These are phyloP conservation scores for Arctocebus calabarensis DNA, from an alignment of 2,797 vertebrate species.

Conservation along the genomic window DNA sequence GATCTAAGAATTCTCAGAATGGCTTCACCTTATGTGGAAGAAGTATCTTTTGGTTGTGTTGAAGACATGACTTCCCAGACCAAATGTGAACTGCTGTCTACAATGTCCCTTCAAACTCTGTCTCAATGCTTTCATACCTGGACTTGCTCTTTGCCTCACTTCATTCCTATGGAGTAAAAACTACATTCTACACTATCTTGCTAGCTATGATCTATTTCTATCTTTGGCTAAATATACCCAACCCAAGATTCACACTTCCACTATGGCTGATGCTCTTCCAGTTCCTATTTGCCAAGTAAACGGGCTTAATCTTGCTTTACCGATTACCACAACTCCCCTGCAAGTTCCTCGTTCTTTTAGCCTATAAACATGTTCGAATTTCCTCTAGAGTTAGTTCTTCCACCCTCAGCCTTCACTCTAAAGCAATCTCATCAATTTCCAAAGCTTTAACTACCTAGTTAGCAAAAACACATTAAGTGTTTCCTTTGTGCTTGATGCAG, in stretches of 20 bases:
- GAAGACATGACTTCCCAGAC: neutral
- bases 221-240: neutral
- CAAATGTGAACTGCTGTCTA: neutral
- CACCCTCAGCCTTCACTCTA: neutral
- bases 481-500: neutral
- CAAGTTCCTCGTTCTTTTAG: neutral
- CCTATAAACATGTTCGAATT: neutral
- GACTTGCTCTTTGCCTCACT: neutral
- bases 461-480: neutral
- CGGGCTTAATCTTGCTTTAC: neutral
- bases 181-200: neutral
- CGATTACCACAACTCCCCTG: neutral
- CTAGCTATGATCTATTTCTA: neutral
- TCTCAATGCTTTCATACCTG: neutral
- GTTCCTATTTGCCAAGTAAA: neutral
- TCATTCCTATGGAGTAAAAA: conserved; percentile 1
- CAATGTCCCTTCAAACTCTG: neutral
- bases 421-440: conserved; percentile 7
- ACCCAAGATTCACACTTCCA: neutral
- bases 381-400: neutral
- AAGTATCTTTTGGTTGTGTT: neutral
- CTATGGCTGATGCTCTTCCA: neutral
- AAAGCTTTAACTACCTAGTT: conserved; percentile 34
- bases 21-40: neutral
- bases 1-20: neutral